Evolutionary conservation across 2,797 vertebrate species (phyloP), one percentile per base, ranked within the genome.

Genomic region (Coregonus sp.): DNA sequence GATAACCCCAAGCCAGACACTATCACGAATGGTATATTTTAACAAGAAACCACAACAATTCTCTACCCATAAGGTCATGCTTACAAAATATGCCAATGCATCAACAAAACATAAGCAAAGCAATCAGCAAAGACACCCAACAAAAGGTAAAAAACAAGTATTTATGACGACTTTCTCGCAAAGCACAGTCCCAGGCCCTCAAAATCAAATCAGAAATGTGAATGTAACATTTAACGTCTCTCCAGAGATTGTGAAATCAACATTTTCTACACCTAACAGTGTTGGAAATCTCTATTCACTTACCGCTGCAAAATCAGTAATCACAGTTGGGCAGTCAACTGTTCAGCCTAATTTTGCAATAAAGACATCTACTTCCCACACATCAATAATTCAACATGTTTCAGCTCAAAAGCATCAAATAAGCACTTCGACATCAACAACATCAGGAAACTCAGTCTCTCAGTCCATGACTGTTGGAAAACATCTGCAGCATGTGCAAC

Each of bases 341-440:
- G 72, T 66, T 87, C 74, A 84, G 82, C 33, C 80, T 66, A 78
- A 80, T 79, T 83, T 86, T 76, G 80, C 72, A 76, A 52, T 73
- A 85, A 91, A 89, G 56, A 84, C 67, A 52, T 80, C 80, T 74
- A 70, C 80, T 84, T 86, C 77, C 72, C 70, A 51, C 70, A 1
- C 70, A 82, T 90, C 77, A 90, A 86, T 89, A 86, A 90, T 92
- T 89, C 59, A 93, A 77, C 67, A 65, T 40, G 37, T 63, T 77
- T 78, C 80, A 75, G 80, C 84, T 89, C 74, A 80, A 2, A 81
- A 12, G 68, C 67, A 84, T 77, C 77, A 72, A 86, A 83, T 80
- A 50, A 79, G 73, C 33, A 35, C 63, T 76, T 73, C 70, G 72
- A 65, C 68, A 78, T 80, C 29, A 1, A 59, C 73, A 70, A n/a